Evolutionary conservation across 2,113 vertebrate genomes (phyloP).

Genomic region (Triplophysa rosa): DNA sequence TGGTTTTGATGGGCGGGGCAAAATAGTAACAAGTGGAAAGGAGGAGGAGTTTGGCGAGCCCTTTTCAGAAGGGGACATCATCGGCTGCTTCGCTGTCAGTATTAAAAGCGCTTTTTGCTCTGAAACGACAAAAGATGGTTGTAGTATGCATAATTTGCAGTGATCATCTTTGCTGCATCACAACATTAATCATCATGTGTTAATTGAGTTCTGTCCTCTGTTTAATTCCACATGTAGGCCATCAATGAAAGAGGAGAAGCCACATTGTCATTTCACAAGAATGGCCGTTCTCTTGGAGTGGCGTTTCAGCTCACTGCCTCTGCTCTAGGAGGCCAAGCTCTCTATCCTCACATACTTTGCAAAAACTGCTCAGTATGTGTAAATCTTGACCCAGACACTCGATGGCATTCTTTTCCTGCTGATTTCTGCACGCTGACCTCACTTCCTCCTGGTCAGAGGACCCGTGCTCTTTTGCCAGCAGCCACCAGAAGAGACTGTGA

Average conservation of each 20-base stretch:
- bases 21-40: constrained; percentile 77
- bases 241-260: constrained; percentile 68
- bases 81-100: constrained; percentile 88
- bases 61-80: constrained; percentile 82
- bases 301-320: constrained; percentile 75
- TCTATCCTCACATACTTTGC: constrained; percentile 85
- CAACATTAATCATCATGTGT: neutral
- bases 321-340: constrained; percentile 64
- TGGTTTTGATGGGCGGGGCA: constrained; percentile 79
- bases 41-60: constrained; percentile 82
- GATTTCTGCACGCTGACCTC: constrained; percentile 73
- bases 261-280: constrained; percentile 84
- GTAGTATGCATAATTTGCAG: neutral
- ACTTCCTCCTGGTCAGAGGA: constrained; percentile 68
- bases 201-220: too few species aligned
- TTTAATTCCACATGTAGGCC: constrained; percentile 61
- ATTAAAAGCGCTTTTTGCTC: neutral
- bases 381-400: constrained; percentile 76
- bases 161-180: neutral
- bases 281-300: constrained; percentile 78
- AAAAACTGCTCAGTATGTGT: constrained; percentile 79
- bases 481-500: constrained; percentile 76
- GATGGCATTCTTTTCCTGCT: constrained; percentile 74
- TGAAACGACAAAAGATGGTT: neutral
- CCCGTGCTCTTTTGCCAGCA: constrained; percentile 64